Conservation (phyloP, 2,888 invertebrate genomes). For the Amorpha juglandis region DNA sequence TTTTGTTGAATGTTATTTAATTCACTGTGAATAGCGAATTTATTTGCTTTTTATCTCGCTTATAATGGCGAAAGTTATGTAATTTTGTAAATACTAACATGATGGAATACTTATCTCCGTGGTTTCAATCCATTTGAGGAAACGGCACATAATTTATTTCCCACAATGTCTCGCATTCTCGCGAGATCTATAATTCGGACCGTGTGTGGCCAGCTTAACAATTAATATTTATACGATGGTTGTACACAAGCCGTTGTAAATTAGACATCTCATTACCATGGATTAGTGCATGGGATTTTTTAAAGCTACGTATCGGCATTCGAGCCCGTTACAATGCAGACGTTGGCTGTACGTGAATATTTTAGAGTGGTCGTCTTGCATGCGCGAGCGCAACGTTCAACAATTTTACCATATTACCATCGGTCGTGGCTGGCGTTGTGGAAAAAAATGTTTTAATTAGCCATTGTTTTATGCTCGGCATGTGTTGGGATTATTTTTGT, state of each 20-base stretch:
- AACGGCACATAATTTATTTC: too few relatives aligned
- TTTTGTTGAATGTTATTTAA: background rate
- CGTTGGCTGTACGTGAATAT: slow-evolving; percentile 30
- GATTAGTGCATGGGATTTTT: slow-evolving; percentile 25
- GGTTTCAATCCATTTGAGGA: too few relatives aligned
- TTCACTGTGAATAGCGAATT: background rate
- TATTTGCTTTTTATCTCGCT: background rate
- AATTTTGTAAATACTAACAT: background rate
- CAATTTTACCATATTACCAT: slow-evolving; percentile 21
- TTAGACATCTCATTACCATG: slow-evolving; percentile 20
- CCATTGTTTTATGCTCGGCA: slow-evolving; percentile 13
- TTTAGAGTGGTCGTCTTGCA: slow-evolving; percentile 29
- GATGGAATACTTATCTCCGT: background rate
- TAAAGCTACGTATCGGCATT: slow-evolving; percentile 21
- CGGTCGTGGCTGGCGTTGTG: background rate
- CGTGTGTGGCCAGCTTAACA: slow-evolving; percentile 13
- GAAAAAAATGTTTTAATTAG: slow-evolving; percentile 25
- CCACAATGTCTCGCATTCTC: background rate
- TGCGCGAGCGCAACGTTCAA: slow-evolving; percentile 17
- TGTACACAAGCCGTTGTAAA: slow-evolving; percentile 12
- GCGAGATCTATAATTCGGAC: background rate
- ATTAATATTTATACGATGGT: background rate
- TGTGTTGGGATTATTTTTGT: background rate
- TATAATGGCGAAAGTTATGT: background rate
- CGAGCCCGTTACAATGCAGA: slow-evolving; percentile 37